Conservation (phyloP, 2,797 vertebrate species). For the Malurus splendens region DNA sequence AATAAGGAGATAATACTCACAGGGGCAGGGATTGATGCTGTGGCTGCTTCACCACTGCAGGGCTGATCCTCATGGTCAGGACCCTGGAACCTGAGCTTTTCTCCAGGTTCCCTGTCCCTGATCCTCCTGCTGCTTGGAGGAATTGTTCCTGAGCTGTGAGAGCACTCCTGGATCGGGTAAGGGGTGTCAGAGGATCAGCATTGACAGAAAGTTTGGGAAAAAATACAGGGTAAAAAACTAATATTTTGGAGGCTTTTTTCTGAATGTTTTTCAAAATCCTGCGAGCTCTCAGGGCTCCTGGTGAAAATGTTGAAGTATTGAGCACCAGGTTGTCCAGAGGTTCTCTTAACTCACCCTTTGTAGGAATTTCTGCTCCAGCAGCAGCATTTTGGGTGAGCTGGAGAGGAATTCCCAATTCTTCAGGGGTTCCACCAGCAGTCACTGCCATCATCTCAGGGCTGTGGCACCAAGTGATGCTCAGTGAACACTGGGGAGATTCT, state of each 20-base stretch:
- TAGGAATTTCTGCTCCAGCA: not conserved
- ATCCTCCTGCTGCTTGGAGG: not conserved
- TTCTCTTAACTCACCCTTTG: not conserved
- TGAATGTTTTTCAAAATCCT: not conserved
- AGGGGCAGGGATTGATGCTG: not conserved
- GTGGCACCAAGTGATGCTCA: not conserved
- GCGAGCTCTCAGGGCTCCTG: not conserved
- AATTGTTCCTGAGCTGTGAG: not conserved
- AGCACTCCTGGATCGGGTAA: not conserved
- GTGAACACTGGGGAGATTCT: not conserved
- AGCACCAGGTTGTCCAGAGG: not conserved
- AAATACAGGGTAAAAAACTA: not conserved
- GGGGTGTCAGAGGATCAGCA: not conserved
- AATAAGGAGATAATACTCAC: constrained; percentile 32
- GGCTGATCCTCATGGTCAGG: not conserved
- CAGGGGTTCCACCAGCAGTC: not conserved
- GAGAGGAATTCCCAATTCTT: not conserved
- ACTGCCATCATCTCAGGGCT: not conserved
- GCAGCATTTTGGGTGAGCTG: not conserved
- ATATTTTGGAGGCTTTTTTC: not conserved
- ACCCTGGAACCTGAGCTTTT: not conserved
- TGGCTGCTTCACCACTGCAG: accelerated
- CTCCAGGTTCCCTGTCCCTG: not conserved
- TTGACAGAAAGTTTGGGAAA: not conserved
- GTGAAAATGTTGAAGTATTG: not conserved